These are phyloP conservation scores for Pyralis farinalis DNA, from an alignment of 2,888 invertebrate species.

Conservation along the genomic window DNA sequence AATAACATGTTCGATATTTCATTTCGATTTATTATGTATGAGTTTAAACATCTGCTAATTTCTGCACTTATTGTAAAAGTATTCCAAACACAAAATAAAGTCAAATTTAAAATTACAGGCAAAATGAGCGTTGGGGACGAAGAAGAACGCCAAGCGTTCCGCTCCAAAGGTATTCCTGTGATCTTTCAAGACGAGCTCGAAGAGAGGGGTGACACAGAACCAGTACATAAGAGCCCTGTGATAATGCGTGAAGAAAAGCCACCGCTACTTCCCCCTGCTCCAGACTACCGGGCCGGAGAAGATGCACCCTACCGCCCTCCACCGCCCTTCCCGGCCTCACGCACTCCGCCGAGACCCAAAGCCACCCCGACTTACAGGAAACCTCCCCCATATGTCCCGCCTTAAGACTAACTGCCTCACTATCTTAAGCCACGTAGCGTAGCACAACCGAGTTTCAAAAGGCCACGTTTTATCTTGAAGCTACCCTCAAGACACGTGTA, in stretches of 20 bases:
- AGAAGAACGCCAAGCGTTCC: constrained; percentile 91
- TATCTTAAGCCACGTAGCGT: constrained; percentile 13
- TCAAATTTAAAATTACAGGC: constrained; percentile 67
- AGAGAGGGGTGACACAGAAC: constrained; percentile 93
- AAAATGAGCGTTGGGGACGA: constrained; percentile 86
- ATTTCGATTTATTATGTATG: no score
- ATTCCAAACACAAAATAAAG: no score
- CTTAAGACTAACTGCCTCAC: constrained; percentile 82
- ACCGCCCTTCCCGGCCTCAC: constrained; percentile 89
- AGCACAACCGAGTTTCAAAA: constrained; percentile 12
- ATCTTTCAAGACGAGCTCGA: constrained; percentile 98
- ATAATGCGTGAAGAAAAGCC: constrained; percentile 98
- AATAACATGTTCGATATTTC: no score
- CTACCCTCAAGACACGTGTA: not conserved
- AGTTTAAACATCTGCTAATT: no score
- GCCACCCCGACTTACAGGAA: constrained; percentile 95
- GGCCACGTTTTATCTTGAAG: constrained; percentile 1
- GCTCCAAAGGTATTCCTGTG: constrained; percentile 94
- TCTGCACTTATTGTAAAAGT: no score
- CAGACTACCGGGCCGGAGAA: constrained; percentile 83
- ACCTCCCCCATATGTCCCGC: constrained; percentile 98
- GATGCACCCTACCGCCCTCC: constrained; percentile 94
- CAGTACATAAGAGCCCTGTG: constrained; percentile 94
- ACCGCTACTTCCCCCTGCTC: constrained; percentile 89
- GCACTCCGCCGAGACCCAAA: constrained; percentile 90